Evolutionary conservation across 2,113 vertebrate species (phyloP), one percentile per base, ranked within the genome.

Genomic region (Myrmophylax atrothorax): DNA sequence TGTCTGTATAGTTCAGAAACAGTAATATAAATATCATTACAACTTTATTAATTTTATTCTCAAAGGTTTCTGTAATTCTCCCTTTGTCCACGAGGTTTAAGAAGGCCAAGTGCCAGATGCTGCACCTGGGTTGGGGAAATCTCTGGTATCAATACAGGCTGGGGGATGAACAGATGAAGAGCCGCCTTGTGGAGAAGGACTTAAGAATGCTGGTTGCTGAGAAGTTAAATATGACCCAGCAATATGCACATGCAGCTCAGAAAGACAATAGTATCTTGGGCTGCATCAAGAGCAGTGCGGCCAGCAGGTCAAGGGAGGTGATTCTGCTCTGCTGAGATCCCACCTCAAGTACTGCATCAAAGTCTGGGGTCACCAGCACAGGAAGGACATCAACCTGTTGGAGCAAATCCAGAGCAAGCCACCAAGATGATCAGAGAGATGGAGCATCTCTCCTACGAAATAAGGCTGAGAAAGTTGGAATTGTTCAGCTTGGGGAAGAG

Each of bases 121-220:
- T 75, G 33, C 23, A 52, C 33, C 28, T 53, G 28, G 15, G 3
- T n/a, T 33, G 28, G 12, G 53, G 17, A 14, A 46, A 46, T 38
- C 4, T 6, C 18, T 0, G 1, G 7, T 38, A 38, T 46, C 37
- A n/a, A 4, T 14, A 38, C 10, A 68, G 7, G 16, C 8, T 60
- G 8, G 5, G 6, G 16, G 5, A 38, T 8, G 19, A 53, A 18
- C 16, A 29, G 72, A 60, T 40, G 7, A 46, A 25, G n/a, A 38
- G 16, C 33, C 38, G 16, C 15, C 10, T 26, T 38, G 16, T 38
- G 35, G 16, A 38, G 37, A 19, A 42, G 18, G 12, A 20, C 16
- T 52, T 38, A 18, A 10, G 46, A 6, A 23, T n/a, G 33, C 49
- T 52, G 23, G 15, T 22, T 29, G 23, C 15, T 46, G 23, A 53